A percentile compares a stretch with the other conserved stretches of the same genome.
These are phyloP conservation scores for Macropodus opercularis DNA, from an alignment of 2,797 vertebrate genomes.

Conservation along the genomic window DNA sequence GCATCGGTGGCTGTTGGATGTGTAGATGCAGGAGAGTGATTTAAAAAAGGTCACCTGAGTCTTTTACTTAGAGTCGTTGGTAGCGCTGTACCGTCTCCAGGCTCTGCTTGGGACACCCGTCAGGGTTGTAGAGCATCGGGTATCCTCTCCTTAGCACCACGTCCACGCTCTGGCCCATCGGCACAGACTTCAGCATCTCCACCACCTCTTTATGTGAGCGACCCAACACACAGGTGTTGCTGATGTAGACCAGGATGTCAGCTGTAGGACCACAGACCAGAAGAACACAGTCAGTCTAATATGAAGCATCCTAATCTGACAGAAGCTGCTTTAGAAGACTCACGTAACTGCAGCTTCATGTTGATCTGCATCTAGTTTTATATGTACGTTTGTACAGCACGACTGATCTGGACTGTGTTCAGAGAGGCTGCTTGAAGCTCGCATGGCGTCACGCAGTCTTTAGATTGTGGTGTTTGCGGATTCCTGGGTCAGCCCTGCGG, in stretches of 20 bases:
- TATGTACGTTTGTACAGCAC: no score
- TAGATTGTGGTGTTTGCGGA: no score
- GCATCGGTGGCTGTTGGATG: slow-evolving; percentile 47
- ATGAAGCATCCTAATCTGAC: no score
- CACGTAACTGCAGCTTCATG: no score
- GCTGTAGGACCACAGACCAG: slow-evolving; percentile 56
- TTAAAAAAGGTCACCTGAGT: not conserved
- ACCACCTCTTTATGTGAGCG: slow-evolving; percentile 81
- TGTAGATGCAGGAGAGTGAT: not conserved
- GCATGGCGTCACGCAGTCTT: no score
- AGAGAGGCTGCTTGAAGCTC: no score
- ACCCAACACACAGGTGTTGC: slow-evolving; percentile 79
- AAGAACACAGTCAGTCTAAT: not conserved
- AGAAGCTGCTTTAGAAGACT: no score
- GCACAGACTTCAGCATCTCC: slow-evolving; percentile 80
- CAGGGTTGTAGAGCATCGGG: slow-evolving; percentile 84
- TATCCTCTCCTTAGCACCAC: slow-evolving; percentile 84
- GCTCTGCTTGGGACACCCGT: slow-evolving; percentile 80
- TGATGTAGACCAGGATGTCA: slow-evolving; percentile 84
- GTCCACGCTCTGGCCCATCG: slow-evolving; percentile 82
- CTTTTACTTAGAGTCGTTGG: not conserved
- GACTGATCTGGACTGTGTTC: no score
- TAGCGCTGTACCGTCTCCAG: slow-evolving; percentile 43
- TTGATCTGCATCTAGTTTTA: no score
- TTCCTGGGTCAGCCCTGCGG: no score